These are phyloP conservation scores for Neosilurus hyrtlii DNA, from an alignment of 2,797 vertebrate genomes.

Conservation along the genomic window DNA sequence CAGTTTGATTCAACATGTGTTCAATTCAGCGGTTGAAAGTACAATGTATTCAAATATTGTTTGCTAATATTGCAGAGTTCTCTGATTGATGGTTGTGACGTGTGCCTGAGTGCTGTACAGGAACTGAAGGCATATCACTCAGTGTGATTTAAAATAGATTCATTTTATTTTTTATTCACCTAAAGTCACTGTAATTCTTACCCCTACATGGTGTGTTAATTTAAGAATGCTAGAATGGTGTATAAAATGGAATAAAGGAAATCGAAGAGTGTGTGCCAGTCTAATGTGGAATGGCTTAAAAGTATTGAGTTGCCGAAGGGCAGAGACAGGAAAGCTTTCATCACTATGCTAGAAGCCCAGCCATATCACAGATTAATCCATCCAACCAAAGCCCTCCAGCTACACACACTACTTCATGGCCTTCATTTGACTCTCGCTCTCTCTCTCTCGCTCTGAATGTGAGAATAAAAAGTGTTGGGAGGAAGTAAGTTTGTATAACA, in stretches of 20 bases:
- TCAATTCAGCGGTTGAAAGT: background rate
- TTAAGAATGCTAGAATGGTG: background rate
- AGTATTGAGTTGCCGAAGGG: slow-evolving; percentile 63
- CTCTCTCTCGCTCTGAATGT: slow-evolving; percentile 4
- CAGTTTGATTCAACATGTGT: background rate
- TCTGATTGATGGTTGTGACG: background rate
- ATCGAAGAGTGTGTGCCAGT: slow-evolving; percentile 25
- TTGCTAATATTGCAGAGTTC: background rate
- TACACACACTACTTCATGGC: slow-evolving; percentile 51
- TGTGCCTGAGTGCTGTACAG: background rate
- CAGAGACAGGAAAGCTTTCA: slow-evolving; percentile 64
- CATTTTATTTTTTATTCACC: background rate
- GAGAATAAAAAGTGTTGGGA: background rate
- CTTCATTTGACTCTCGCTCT: slow-evolving; percentile 26
- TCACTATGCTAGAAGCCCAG: slow-evolving; percentile 63
- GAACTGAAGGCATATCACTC: background rate
- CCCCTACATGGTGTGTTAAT: background rate
- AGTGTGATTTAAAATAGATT: background rate
- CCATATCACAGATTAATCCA: slow-evolving; percentile 60
- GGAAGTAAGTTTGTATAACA: background rate
- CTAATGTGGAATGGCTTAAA: slow-evolving; percentile 38
- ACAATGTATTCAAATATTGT: background rate
- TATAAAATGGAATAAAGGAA: background rate
- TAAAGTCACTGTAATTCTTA: background rate
- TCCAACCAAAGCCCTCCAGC: slow-evolving; percentile 57